Evolutionary conservation across 2,888 invertebrate species (phyloP), one percentile per base, ranked within the genome.

Genomic region (Ditylenchus weischeri): DNA sequence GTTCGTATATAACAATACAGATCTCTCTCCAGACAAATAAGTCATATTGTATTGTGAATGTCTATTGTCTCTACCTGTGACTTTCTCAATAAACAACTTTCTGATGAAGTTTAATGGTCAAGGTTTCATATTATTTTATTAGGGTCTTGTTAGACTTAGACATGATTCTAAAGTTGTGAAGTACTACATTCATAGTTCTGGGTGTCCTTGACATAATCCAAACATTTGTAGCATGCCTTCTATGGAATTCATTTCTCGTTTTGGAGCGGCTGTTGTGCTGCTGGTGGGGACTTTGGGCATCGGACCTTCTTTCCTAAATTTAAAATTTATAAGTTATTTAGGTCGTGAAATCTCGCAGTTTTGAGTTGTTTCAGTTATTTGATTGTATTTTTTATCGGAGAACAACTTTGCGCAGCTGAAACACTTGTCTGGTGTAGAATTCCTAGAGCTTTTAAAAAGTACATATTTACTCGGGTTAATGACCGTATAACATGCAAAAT

Each of bases 141-240:
- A 43, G 43, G 11, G 3, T 43, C 29, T 29, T 50, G 2, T 50
- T 4, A 50, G n/a, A 50, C 6, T 54, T 29, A 54, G 4, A 21
- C 11, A 54, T 23, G 43, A 43, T 43, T 43, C 43, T 54, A 13
- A 11, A 54, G 10, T 18, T 54, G n/a, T 54, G 49, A 29, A 29
- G 29, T 29, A 29, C 29, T 29, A 29, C 2, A 29, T 29, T 36
- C 50, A 67, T 15, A 67, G 58, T 66, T 67, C 67, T 23, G 29
- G 43, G 7, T 75, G 75, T 21, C 75, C 76, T 62, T 74, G 69
- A 57, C 75, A 75, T 11, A 75, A 58, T 18, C 75, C 75, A n/a
- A 75, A 57, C 72, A 77, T 77, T 51, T 75, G 75, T 50, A 75
- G 64, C 77, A 75, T 75, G 15, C 57, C 57, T 65, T 75, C 75